A percentile compares a stretch with the other conserved stretches of the same genome.
These are phyloP conservation scores for Hippopotamyrus pictus DNA, from an alignment of 2,797 vertebrate species.

Conservation along the genomic window DNA sequence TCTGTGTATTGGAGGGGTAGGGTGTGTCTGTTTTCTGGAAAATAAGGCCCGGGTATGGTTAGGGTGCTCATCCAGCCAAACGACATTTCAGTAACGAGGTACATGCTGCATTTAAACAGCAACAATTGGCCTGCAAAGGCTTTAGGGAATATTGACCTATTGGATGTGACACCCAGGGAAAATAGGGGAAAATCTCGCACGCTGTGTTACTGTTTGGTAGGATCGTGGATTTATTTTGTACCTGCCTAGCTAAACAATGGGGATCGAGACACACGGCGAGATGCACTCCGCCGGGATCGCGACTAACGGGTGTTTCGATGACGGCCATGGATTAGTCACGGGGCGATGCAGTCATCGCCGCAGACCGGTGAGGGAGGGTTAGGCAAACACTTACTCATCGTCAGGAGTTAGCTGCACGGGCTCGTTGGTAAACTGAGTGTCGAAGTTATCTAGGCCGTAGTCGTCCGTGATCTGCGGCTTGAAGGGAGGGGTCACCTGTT, in stretches of 20 bases:
- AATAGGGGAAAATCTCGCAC: neutral
- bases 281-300: neutral
- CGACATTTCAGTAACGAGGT: neutral
- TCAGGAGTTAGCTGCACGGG: conserved; percentile 97
- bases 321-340: neutral
- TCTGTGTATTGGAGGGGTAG: neutral
- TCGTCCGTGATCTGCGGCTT: conserved; percentile 94
- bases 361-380: neutral
- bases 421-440: conserved; percentile 98
- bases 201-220: neutral
- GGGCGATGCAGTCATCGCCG: neutral
- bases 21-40: neutral
- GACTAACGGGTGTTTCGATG: neutral
- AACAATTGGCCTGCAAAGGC: neutral
- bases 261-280: neutral
- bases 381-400: conserved; percentile 72
- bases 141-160: neutral
- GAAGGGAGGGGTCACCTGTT: conserved; percentile 84
- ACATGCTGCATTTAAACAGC: neutral
- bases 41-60: neutral
- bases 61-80: neutral
- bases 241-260: neutral
- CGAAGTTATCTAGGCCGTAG: conserved; percentile 95
- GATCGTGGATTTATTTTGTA: neutral
- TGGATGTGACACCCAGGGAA: neutral